phyloP scores from a whole-genome alignment of 92 coral and sea anemone species.

The Paramuricea clavata region DNA sequence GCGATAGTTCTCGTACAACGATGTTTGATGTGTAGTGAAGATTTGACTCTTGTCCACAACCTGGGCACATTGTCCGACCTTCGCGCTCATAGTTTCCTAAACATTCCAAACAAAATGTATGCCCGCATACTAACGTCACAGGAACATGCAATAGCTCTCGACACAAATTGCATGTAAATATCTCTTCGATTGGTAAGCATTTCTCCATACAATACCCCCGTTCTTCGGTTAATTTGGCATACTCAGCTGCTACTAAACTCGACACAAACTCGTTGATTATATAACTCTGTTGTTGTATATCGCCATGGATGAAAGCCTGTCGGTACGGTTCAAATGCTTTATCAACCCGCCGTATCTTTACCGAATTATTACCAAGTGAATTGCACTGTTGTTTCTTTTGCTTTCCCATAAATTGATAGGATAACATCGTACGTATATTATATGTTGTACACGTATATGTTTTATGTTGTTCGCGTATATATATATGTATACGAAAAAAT shows the following conservation, averaged over 20 bases:
- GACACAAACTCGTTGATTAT: not conserved
- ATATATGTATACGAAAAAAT: not conserved
- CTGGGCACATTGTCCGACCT: constrained; percentile 46
- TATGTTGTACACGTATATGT: too few species aligned
- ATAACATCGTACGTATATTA: not conserved
- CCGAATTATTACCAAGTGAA: not conserved
- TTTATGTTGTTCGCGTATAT: too few species aligned
- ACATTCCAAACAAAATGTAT: constrained; percentile 83
- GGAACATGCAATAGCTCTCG: constrained; percentile 68
- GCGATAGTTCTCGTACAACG: constrained; percentile 67
- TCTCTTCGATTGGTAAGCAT: not conserved
- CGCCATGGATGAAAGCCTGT: not conserved
- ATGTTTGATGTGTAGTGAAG: constrained; percentile 61
- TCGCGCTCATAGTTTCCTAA: constrained; percentile 64
- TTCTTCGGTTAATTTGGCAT: not conserved
- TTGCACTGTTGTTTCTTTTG: not conserved
- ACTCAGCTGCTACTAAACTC: not conserved
- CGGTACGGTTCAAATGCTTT: not conserved
- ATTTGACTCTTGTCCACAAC: constrained; percentile 48
- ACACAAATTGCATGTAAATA: constrained; percentile 59
- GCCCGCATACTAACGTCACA: constrained; percentile 83
- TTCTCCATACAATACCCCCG: too few species aligned
- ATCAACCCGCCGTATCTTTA: not conserved
- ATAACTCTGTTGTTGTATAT: not conserved
- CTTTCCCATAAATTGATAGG: not conserved